Evolutionary conservation across 1,140 invertebrate species (phyloP).

Genomic region (Ephestia elutella): DNA sequence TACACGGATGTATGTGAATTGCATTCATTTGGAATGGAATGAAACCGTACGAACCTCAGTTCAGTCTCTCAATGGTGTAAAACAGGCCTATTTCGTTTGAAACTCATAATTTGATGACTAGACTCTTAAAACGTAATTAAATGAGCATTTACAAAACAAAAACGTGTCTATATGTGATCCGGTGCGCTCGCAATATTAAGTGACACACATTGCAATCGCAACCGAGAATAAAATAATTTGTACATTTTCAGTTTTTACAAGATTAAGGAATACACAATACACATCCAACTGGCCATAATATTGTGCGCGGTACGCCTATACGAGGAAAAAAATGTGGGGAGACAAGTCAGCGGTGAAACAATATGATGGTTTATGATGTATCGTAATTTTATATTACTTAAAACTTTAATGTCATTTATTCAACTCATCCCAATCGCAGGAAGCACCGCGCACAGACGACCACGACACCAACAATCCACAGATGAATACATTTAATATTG

Average conservation of each 20-base stretch:
- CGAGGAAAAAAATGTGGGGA: too few relatives aligned
- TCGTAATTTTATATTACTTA: too few relatives aligned
- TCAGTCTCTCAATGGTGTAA: conserved; percentile 8
- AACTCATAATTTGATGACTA: conserved; percentile 68
- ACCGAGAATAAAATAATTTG: conserved; percentile 23
- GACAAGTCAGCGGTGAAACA: too few relatives aligned
- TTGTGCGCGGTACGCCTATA: too few relatives aligned
- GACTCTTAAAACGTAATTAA: conserved; percentile 69
- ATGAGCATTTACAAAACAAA: conserved; percentile 70
- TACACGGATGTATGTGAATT: conserved; percentile 20
- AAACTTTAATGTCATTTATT: too few relatives aligned
- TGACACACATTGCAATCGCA: background rate
- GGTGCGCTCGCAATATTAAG: conserved; percentile 33
- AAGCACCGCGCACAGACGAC: too few relatives aligned
- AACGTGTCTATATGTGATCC: conserved; percentile 36
- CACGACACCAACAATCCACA: too few relatives aligned
- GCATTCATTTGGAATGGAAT: conserved; percentile 27
- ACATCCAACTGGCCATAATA: background rate
- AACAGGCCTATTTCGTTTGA: conserved; percentile 37
- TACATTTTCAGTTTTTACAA: conserved; percentile 19
- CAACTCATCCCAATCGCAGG: too few relatives aligned
- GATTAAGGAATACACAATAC: conserved; percentile 3
- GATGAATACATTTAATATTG: conserved; percentile 24
- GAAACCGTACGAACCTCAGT: conserved; percentile 18
- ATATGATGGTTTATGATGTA: too few relatives aligned